Base-by-base conservation (phyloP, 2,113 vertebrate species). In the Furnarius figulus region DNA sequence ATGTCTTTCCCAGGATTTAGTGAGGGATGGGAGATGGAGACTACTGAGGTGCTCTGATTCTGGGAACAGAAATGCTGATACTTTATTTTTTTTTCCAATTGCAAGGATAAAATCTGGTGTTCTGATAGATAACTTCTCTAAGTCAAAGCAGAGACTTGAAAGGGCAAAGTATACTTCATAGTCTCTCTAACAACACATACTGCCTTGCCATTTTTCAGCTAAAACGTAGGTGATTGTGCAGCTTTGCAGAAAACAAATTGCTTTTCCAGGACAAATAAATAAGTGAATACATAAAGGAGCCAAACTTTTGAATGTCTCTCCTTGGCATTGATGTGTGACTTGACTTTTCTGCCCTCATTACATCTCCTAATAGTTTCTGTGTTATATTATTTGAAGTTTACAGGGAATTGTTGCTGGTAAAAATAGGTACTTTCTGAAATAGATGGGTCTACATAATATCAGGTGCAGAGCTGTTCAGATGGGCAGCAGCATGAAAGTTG, bases 81-180 rank as follows among this genome's bases (percentile, higher is more conserved):
- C 85, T 87, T 94, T 67, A 81, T 56, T 89, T 63, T 61, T 63
- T 61, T 82, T 93, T 87, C 74, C 74, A 10, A 70, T 86, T 93
- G 30, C 56, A 68, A 80, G 58, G 83, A 80, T 92, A 93, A 70
- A 91, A 88, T 50, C 82, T 92, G 40, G 9, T 83, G 68, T 87
- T 93, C 47, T 93, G 79, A 87, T 84, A 94, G 89, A 77, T 93
- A 74, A 88, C 85, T 94, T 91, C 50, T 62, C 75, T 42, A 92
- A 96, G 75, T 83, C 87, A 88, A 95, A 88, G 52, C 65, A 88
- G 68, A 74, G 88, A 95, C 94, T 95, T 96, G 93, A 96, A 96
- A 93, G 81, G 78, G 44, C 85, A 95, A 65, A 6, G 5, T 53
- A 79, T 80, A 85, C 71, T 96, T 97, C 65, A 63, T 65, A 55